Evolutionary conservation across 2,113 vertebrate genomes (phyloP).

Genomic region (Sclerurus mexicanus): DNA sequence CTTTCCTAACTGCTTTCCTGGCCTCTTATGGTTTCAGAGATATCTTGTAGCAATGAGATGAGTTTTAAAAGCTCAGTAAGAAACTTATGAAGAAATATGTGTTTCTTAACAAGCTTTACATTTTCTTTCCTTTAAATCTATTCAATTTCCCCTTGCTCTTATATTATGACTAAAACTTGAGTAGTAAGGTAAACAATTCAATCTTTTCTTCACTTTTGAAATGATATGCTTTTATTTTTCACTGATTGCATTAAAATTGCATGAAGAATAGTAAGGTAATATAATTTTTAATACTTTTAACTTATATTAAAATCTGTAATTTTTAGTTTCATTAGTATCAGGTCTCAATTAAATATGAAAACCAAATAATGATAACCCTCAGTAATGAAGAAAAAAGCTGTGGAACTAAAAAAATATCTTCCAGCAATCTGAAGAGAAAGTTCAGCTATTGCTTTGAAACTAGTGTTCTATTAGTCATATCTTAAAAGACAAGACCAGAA

Average conservation of each 20-base stretch:
- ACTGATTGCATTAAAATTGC: background rate
- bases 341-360: background rate
- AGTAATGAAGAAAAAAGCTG: background rate
- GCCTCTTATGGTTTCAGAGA: background rate
- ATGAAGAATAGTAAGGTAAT: background rate
- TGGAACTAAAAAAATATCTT: background rate
- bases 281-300: background rate
- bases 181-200: background rate
- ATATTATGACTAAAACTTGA: background rate
- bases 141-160: background rate
- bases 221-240: background rate
- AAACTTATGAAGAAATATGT: background rate
- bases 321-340: background rate
- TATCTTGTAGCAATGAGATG: background rate
- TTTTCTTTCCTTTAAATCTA: background rate
- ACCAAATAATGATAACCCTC: background rate
- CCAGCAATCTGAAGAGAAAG: background rate
- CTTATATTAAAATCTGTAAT: background rate
- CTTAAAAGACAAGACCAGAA: background rate
- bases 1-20: background rate
- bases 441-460: background rate
- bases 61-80: background rate
- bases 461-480: background rate
- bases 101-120: background rate
- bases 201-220: background rate